A percentile compares a stretch with the other conserved stretches of the same genome.
These are phyloP conservation scores for Xenops minutus DNA, from an alignment of 2,797 vertebrate species.

Conservation along the genomic window DNA sequence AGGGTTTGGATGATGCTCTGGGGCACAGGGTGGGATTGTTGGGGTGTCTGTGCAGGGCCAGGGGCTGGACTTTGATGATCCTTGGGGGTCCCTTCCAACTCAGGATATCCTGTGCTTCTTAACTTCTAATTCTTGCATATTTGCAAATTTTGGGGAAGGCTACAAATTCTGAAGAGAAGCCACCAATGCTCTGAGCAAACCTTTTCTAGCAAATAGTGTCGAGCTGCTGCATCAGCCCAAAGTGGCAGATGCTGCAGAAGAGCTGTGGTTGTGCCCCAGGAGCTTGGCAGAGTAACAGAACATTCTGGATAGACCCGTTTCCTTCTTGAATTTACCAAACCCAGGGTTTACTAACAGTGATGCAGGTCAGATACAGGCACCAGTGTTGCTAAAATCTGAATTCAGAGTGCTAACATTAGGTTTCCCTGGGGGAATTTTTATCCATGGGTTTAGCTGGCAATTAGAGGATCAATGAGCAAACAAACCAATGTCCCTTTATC, in stretches of 20 bases:
- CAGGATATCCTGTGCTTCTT: not conserved
- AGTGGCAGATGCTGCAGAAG: not conserved
- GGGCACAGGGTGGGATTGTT: not conserved
- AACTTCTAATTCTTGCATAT: too few relatives aligned
- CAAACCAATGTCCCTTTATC: not conserved
- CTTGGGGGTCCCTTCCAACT: fast-evolving
- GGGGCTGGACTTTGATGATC: not conserved
- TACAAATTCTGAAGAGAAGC: not conserved
- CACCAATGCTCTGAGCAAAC: not conserved
- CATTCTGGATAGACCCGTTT: fast-evolving
- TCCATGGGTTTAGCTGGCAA: not conserved
- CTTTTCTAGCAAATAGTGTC: not conserved
- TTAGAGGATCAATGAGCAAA: not conserved
- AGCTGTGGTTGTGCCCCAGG: fast-evolving
- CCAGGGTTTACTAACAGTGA: not conserved
- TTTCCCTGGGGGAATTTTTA: not conserved
- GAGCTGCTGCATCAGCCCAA: not conserved
- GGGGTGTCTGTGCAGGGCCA: not conserved
- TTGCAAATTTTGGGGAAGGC: not conserved
- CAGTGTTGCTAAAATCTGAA: not conserved
- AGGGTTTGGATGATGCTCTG: fast-evolving
- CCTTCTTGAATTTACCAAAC: not conserved
- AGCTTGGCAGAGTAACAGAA: not conserved
- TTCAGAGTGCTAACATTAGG: fast-evolving
- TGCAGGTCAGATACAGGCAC: not conserved